phyloP scores from a whole-genome alignment of 2,113 vertebrate species.

The Rhinopomastus cyanomelas region DNA sequence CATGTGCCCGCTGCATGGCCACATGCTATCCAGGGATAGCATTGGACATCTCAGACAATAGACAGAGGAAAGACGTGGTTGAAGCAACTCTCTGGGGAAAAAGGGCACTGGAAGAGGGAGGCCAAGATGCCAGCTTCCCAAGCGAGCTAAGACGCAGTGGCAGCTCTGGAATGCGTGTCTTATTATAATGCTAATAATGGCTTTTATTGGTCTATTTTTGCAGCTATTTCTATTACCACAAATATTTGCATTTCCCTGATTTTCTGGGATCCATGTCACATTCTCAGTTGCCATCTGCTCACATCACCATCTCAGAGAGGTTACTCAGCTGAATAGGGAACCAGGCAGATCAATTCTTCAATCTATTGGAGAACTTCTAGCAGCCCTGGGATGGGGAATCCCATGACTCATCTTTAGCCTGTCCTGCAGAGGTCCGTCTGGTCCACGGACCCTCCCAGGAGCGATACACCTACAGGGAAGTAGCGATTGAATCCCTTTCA shows the following conservation, averaged over 20 bases:
- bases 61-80: background rate
- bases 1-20: accelerated
- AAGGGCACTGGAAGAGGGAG: background rate
- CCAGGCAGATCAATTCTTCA: background rate
- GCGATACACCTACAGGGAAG: background rate
- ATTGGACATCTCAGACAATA: background rate
- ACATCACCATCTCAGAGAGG: background rate
- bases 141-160: background rate
- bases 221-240: conserved; percentile 41
- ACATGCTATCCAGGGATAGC: background rate
- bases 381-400: background rate
- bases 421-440: background rate
- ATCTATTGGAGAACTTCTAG: background rate
- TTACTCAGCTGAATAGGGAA: background rate
- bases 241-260: background rate
- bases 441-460: background rate
- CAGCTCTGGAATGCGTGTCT: conserved; percentile 43
- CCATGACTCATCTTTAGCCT: background rate
- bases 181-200: background rate
- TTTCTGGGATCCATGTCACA: background rate
- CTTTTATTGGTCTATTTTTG: conserved; percentile 32
- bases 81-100: background rate
- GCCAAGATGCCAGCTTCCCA: conserved; percentile 28
- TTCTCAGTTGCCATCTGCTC: background rate
- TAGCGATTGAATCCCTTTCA: background rate